phyloP scores from a whole-genome alignment of 2,888 invertebrate genomes.

The Drosophila affinis region DNA sequence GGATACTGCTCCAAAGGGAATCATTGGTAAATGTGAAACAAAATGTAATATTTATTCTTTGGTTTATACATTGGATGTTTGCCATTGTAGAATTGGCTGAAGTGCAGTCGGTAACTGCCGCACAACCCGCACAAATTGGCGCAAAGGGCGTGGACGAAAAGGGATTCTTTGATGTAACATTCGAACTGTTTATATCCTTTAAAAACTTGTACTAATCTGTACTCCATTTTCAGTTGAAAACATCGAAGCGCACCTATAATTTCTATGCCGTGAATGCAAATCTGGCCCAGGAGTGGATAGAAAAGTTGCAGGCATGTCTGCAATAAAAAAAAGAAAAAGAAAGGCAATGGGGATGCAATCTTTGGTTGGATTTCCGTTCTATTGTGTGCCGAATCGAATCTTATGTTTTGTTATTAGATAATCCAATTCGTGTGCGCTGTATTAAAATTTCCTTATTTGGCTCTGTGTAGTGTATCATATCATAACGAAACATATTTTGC shows the following conservation, averaged over 20 bases:
- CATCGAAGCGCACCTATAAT: constrained; percentile 95
- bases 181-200: constrained; percentile 64
- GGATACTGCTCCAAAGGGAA: constrained; percentile 96
- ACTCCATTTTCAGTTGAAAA: constrained; percentile 89
- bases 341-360: constrained; percentile 4
- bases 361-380: constrained; percentile 9
- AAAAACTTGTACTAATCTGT: background rate
- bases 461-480: constrained; percentile 62
- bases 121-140: constrained; percentile 90
- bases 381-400: constrained; percentile 33
- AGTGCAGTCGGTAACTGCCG: constrained; percentile 93
- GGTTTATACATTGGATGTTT: background rate
- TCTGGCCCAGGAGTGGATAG: constrained; percentile 98
- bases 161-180: constrained; percentile 97
- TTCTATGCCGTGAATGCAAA: constrained; percentile 95
- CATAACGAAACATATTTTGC: constrained; percentile 40
- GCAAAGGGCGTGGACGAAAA: constrained; percentile 97
- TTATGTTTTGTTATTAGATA: constrained; percentile 55
- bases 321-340: constrained; percentile 86
- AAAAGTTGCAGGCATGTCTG: constrained; percentile 97
- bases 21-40: constrained; percentile 88
- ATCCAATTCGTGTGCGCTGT: constrained; percentile 53
- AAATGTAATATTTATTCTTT: background rate
- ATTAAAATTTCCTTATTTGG: constrained; percentile 54
- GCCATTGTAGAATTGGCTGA: constrained; percentile 91